Evolutionary conservation across 2,113 vertebrate genomes (phyloP), one percentile per base, ranked within the genome.

Genomic region (Epinephelus lanceolatus): DNA sequence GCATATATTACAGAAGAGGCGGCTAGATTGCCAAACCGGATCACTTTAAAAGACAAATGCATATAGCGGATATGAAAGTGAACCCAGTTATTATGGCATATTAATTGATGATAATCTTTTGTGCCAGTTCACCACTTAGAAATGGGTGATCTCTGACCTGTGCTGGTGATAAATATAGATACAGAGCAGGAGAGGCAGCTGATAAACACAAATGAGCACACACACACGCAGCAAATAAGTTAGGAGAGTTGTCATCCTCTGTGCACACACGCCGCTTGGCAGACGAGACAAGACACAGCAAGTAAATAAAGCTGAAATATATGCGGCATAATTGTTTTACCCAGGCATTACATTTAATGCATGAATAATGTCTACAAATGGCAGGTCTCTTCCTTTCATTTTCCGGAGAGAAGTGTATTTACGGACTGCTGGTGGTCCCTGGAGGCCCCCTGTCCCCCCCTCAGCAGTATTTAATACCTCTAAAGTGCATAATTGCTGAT

Each of bases 401-500:
- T 87, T 83, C 71, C 52, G 19, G 74, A 80, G 84, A 87, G 83
- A 83, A 88, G 89, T 88, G 89, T 93, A 89, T 94, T 93, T 91
- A 91, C 53, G 57, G 84, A 86, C 89, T 68, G 83, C 84, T 18
- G 86, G 75, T 71, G 82, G 92, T 95, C 95, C 93, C 94, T 78
- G 27, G 94, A 91, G 94, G 80, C 74, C 82, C 86, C 71, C 77
- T 51, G 60, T n/a, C 72, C 52, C 53, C 78, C 78, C 78, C 71
- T 76, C 81, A 81, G 86, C 90, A 62, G 80, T 89, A 90, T 93
- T 92, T 92, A 93, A 93, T 94, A 92, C 92, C 91, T 91, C 85
- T 86, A 92, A 94, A 94, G 95, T 93, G 93, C 90, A 94, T 94
- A 95, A 96, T 96, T 96, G 94, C 89, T 92, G 92, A 95, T 94